A percentile compares a stretch with the other conserved stretches of the same genome.
Conservation (phyloP, 1,140 invertebrate species). For the Trissolcus basalis region DNA sequence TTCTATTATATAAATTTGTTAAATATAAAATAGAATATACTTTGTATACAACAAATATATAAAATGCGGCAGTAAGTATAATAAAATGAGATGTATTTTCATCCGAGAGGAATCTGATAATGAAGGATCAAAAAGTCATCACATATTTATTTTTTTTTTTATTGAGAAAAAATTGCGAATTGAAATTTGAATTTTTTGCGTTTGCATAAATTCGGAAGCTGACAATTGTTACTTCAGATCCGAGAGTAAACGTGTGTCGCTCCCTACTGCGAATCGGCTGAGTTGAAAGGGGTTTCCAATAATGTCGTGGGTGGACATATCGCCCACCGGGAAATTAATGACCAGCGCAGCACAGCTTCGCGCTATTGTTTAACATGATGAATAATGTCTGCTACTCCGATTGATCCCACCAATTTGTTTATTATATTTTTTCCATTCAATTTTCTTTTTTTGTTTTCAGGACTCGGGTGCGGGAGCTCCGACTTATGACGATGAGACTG, state of each 20-base stretch:
- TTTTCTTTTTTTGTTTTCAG: constrained; percentile 64
- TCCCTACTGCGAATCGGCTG: constrained; percentile 38
- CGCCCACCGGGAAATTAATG: constrained; percentile 56
- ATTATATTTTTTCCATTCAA: constrained; percentile 5
- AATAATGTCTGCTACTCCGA: constrained; percentile 25
- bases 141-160: too few relatives aligned
- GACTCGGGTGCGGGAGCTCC: constrained; percentile 75
- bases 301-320: constrained; percentile 44
- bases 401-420: constrained; percentile 27
- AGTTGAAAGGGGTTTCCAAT: constrained; percentile 29
- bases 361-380: constrained; percentile 30
- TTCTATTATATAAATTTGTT: too few relatives aligned
- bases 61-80: too few relatives aligned
- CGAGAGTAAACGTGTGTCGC: constrained; percentile 19
- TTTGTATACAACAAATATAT: too few relatives aligned
- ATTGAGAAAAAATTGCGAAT: too few relatives aligned
- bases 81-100: too few relatives aligned
- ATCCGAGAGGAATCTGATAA: too few relatives aligned
- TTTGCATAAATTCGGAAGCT: constrained; percentile 27
- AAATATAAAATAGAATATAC: too few relatives aligned
- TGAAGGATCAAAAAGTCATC: too few relatives aligned
- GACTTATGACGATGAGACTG: constrained; percentile 74
- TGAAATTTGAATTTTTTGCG: background rate
- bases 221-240: constrained; percentile 29
- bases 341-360: constrained; percentile 18